These are phyloP conservation scores for Leptobrachium leishanense DNA, from an alignment of 2,113 vertebrate genomes.

Conservation along the genomic window DNA sequence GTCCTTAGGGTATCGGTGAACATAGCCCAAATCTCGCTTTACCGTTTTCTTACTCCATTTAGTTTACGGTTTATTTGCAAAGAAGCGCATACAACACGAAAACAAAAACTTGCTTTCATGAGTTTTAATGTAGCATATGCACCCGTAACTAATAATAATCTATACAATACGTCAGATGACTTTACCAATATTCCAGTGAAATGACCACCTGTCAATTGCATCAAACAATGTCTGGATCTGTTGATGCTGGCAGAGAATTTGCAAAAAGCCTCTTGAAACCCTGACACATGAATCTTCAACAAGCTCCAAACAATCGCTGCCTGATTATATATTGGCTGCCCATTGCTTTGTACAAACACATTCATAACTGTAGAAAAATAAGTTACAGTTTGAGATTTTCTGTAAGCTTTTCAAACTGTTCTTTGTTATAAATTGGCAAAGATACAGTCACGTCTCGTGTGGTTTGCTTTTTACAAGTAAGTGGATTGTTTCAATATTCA, in stretches of 20 bases:
- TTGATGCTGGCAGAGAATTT: constrained; percentile 33
- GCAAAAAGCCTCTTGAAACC: constrained; percentile 12
- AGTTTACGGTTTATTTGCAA: no score
- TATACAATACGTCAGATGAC: background rate
- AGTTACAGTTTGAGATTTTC: constrained; percentile 21
- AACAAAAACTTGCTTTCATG: no score
- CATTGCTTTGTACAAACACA: constrained; percentile 26
- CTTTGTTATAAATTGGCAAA: background rate
- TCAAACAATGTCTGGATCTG: constrained; percentile 19
- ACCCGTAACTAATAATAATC: no score
- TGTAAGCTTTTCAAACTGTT: constrained; percentile 8
- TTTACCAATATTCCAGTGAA: background rate
- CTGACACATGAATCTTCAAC: constrained; percentile 13
- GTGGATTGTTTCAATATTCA: background rate
- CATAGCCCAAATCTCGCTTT: no score
- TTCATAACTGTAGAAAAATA: constrained; percentile 29
- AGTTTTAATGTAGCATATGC: no score
- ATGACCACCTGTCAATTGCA: constrained; percentile 14
- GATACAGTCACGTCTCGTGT: constrained; percentile 8
- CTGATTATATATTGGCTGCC: constrained; percentile 28
- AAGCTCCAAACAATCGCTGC: constrained; percentile 17
- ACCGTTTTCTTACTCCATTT: no score
- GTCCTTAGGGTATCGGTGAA: no score
- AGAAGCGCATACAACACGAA: no score
- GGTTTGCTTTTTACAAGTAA: background rate